These are phyloP conservation scores for Coreius guichenoti DNA, from an alignment of 2,797 vertebrate genomes.

Conservation along the genomic window DNA sequence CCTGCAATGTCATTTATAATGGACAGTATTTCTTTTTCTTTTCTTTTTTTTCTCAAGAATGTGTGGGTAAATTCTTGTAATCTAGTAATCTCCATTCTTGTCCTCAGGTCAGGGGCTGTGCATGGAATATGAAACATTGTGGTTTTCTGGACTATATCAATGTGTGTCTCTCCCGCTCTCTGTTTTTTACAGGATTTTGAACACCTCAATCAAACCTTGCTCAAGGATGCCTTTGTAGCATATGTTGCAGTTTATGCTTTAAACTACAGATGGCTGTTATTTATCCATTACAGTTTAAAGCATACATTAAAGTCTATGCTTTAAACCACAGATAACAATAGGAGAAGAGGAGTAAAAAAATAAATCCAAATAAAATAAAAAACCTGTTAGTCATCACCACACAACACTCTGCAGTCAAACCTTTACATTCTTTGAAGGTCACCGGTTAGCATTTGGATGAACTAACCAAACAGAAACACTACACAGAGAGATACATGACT, in stretches of 20 bases:
- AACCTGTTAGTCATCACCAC: slow-evolving; percentile 29
- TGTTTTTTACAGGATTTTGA: slow-evolving; percentile 70
- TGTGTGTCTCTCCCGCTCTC: slow-evolving; percentile 45
- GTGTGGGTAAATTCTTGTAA: slow-evolving; percentile 58
- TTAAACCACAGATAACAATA: slow-evolving; percentile 71
- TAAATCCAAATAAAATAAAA: no score
- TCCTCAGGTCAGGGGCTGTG: slow-evolving; percentile 70
- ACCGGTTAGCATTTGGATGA: background rate
- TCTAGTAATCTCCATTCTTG: slow-evolving; percentile 70
- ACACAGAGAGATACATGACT: background rate
- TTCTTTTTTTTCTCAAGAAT: slow-evolving; percentile 59
- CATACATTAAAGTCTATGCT: slow-evolving; percentile 55
- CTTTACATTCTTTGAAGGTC: slow-evolving; percentile 7
- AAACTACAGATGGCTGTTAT: slow-evolving; percentile 63
- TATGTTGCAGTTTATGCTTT: slow-evolving; percentile 66
- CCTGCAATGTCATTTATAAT: slow-evolving; percentile 47
- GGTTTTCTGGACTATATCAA: slow-evolving; percentile 73
- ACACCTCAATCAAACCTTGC: slow-evolving; percentile 77
- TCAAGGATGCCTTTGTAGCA: slow-evolving; percentile 78
- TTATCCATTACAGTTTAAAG: no score
- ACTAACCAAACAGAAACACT: background rate
- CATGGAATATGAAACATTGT: slow-evolving; percentile 75
- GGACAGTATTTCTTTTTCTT: background rate
- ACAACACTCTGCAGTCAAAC: background rate
- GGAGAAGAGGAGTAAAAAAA: slow-evolving; percentile 68